Evolutionary conservation across 2,113 vertebrate genomes (phyloP), one percentile per base, ranked within the genome.

Genomic region (Paedocypris sp.): DNA sequence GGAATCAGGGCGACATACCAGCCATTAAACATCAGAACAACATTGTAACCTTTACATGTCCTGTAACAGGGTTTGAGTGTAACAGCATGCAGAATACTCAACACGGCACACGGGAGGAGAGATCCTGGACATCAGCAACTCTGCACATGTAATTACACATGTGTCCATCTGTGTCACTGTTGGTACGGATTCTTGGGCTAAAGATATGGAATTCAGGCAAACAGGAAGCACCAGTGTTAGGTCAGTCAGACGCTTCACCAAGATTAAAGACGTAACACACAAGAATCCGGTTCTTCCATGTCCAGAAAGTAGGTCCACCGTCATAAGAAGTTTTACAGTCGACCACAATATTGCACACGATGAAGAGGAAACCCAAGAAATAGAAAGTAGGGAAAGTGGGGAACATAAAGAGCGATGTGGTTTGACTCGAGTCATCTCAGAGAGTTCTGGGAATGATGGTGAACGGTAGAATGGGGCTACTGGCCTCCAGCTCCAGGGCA

Each of bases 401-500:
- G n/a, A n/a, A n/a, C n/a, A n/a, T n/a, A n/a, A n/a, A n/a, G n/a
- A n/a, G n/a, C n/a, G n/a, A n/a, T n/a, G n/a, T n/a, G n/a, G n/a
- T n/a, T n/a, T n/a, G n/a, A 4, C 1, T 12, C 9, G 2, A 25
- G 19, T 60, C 26, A 1, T 28, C 67, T 97, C 87, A 97, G 73
- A 99, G 90, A 0, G 88, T 81, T 6, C 95, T 78, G 33, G 94
- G 95, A 41, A 99, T 94, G 77, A 97, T 91, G 76, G 93, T 97
- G 66, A 99, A 99, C 60, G 95, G 94, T 71, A 99, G 86, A 0
- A 97, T 85, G 0, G 94, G 95, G 75, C 92, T 93, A 85, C 92
- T 98, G 68, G 95, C 95, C 81, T 99, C 95, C 54, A 99, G 89
- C 82, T 99, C 94, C 85, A 99, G 71, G 0, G 95, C 95, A 0